Evolutionary conservation across 1,140 invertebrate species (phyloP).

Genomic region (Drosophila rhopaloa): DNA sequence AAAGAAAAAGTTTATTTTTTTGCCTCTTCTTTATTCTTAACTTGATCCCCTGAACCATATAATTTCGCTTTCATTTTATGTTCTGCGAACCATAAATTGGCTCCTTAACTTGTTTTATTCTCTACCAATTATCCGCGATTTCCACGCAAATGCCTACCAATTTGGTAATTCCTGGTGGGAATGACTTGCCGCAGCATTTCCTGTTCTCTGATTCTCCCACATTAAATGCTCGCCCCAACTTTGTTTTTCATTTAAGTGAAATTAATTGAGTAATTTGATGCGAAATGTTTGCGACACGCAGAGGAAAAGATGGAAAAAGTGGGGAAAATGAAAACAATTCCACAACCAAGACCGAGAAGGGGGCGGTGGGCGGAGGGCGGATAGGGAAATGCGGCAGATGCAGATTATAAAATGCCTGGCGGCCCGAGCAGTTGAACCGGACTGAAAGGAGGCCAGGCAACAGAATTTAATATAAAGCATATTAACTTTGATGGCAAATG

Average conservation of each 20-base stretch:
- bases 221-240: constrained; percentile 20
- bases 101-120: constrained; percentile 8
- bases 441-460: constrained; percentile 50
- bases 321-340: constrained; percentile 33
- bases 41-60: not conserved
- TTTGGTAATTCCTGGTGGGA: constrained; percentile 8
- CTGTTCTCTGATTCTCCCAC: not conserved
- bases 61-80: constrained; percentile 1
- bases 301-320: constrained; percentile 21
- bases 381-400: constrained; percentile 66
- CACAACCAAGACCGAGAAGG: constrained; percentile 18
- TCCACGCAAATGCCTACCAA: constrained; percentile 13
- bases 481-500: constrained; percentile 80
- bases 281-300: constrained; percentile 52
- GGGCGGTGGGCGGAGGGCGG: not conserved
- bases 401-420: constrained; percentile 63
- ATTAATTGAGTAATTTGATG: constrained; percentile 81
- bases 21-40: not conserved
- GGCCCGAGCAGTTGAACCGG: constrained; percentile 41
- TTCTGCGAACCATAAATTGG: constrained; percentile 13
- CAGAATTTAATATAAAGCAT: constrained; percentile 80
- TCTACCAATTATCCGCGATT: constrained; percentile 8
- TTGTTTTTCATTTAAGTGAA: constrained; percentile 65
- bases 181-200: constrained; percentile 14
- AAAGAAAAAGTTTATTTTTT: not conserved